Evolutionary conservation across 2,113 vertebrate species (phyloP).

Genomic region (Mobula birostris): DNA sequence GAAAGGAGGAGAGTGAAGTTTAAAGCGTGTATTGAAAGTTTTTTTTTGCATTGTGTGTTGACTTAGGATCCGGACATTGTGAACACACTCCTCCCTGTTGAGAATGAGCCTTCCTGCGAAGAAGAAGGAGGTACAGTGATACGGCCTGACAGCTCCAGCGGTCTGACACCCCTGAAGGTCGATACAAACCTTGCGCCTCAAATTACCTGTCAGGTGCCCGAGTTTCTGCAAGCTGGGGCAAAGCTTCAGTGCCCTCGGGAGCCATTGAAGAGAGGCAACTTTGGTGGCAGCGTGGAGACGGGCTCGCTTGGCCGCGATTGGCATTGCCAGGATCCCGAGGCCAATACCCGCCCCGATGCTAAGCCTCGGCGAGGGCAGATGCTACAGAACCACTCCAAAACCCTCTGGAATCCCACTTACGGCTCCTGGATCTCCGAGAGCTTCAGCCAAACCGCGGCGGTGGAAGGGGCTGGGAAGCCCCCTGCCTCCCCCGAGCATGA

Average conservation of each 20-base stretch:
- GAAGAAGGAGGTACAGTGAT: constrained; percentile 60
- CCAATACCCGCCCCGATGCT: constrained; percentile 51
- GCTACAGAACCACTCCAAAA: constrained; percentile 81
- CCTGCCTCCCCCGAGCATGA: constrained; percentile 50
- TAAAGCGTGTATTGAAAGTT: neutral
- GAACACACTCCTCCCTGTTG: constrained; percentile 73
- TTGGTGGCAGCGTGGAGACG: constrained; percentile 55
- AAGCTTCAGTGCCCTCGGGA: constrained; percentile 58
- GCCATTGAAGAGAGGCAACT: constrained; percentile 53
- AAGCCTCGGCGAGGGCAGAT: constrained; percentile 60
- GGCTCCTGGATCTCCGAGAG: constrained; percentile 79
- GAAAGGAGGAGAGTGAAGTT: neutral
- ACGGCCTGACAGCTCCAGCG: constrained; percentile 60
- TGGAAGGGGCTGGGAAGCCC: constrained; percentile 42
- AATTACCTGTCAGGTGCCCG: constrained; percentile 43
- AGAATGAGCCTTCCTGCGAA: constrained; percentile 63
- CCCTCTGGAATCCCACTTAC: constrained; percentile 85
- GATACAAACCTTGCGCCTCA: constrained; percentile 52
- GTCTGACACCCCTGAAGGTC: constrained; percentile 60
- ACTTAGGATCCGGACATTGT: constrained; percentile 81
- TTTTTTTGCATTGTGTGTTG: neutral
- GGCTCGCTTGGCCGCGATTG: constrained; percentile 37
- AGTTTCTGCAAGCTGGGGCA: constrained; percentile 43
- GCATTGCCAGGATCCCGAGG: constrained; percentile 50
- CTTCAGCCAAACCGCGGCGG: constrained; percentile 49